Percentiles rank a stretch among this genome's conserved stretches.
Conservation (phyloP, 1,140 invertebrate species). For the Temnothorax nylanderi region DNA sequence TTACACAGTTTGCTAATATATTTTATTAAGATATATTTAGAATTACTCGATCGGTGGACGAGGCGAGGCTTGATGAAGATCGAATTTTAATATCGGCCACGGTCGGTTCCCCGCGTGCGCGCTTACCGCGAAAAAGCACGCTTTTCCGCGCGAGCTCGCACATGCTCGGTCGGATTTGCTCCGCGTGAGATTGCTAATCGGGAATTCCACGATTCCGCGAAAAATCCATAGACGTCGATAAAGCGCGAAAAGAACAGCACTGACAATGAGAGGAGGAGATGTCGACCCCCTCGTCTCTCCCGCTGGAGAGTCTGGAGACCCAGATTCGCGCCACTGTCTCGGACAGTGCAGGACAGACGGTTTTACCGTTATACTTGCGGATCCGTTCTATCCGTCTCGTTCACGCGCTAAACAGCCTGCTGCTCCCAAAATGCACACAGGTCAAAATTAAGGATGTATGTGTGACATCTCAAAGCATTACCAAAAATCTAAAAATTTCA, state of each 20-base stretch:
- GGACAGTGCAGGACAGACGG: background rate
- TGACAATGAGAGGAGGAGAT: background rate
- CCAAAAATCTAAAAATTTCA: too few relatives aligned
- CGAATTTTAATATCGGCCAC: background rate
- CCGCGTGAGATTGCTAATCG: background rate
- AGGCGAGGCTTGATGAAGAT: background rate
- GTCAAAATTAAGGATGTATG: too few relatives aligned
- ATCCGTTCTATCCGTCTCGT: slow-evolving; percentile 2
- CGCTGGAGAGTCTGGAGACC: background rate
- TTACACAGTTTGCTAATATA: background rate
- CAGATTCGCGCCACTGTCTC: background rate
- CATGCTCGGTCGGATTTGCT: background rate
- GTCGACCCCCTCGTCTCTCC: background rate
- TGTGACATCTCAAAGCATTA: too few relatives aligned
- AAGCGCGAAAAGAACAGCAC: slow-evolving; percentile 8
- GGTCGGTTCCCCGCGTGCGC: background rate
- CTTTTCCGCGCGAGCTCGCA: background rate
- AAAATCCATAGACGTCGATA: background rate
- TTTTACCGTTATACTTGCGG: slow-evolving; percentile 35
- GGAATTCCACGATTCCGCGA: background rate
- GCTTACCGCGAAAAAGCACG: background rate
- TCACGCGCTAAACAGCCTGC: slow-evolving; percentile 21
- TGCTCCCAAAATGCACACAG: slow-evolving; percentile 31
- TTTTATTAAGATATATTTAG: background rate
- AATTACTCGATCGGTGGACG: too few relatives aligned